Evolutionary conservation across 2,797 vertebrate species (phyloP).

Genomic region (Anguilla megastoma): DNA sequence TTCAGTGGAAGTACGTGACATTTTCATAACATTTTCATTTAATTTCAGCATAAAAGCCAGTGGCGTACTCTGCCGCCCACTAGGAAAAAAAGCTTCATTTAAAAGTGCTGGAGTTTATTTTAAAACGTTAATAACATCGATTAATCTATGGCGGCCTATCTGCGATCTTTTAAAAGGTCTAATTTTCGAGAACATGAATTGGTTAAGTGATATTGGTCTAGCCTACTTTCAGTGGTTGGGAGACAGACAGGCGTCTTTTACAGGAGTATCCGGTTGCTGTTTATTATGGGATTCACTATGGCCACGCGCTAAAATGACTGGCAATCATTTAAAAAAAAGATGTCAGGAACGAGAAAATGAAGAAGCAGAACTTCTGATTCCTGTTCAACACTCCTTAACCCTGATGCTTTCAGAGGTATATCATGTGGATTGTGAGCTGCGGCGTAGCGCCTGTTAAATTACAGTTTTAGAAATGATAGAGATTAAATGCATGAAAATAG

Average conservation of each 20-base stretch:
- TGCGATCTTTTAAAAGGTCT: not conserved
- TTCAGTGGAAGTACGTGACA: not conserved
- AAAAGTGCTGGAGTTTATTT: not conserved
- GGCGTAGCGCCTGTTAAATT: not conserved
- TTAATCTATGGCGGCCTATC: not conserved
- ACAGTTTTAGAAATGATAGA: not conserved
- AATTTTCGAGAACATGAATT: not conserved
- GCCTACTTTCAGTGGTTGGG: not conserved
- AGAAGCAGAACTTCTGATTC: not conserved
- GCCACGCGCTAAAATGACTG: not conserved
- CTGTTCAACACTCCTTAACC: not conserved
- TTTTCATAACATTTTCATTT: not conserved
- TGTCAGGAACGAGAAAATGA: not conserved
- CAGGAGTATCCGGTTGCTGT: not conserved
- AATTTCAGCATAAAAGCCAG: not conserved
- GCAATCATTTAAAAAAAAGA: not conserved
- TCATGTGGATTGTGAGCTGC: not conserved
- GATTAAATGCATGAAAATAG: not conserved
- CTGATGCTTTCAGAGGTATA: not conserved
- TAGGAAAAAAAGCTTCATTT: not conserved
- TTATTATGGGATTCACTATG: not conserved
- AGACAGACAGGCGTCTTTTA: not conserved
- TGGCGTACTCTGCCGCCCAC: not conserved
- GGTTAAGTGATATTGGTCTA: not conserved
- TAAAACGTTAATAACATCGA: not conserved